phyloP scores from a whole-genome alignment of 2,888 invertebrate species.

The Quadriops clusia region DNA sequence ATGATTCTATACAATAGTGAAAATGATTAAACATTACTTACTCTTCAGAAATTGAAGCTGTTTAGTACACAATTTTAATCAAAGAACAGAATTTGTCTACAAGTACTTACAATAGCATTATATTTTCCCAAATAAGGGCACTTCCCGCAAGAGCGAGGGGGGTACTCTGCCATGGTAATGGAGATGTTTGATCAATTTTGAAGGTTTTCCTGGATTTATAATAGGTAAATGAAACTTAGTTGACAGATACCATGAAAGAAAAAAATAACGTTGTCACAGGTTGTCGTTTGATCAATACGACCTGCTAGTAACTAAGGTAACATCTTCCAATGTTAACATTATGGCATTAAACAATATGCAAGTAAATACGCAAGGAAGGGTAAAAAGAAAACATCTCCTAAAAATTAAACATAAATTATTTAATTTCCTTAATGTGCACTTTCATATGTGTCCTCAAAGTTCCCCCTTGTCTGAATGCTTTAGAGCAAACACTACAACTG shows the following conservation, averaged over 20 bases:
- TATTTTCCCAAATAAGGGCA: conserved; percentile 26
- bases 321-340: too few relatives aligned
- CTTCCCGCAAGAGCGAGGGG: conserved; percentile 24
- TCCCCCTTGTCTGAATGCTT: conserved; percentile 26
- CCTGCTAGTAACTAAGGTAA: too few relatives aligned
- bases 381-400: too few relatives aligned
- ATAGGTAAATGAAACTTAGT: too few relatives aligned
- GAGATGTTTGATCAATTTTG: conserved; percentile 11
- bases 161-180: conserved; percentile 27
- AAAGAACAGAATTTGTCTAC: too few relatives aligned
- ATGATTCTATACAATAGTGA: conserved; percentile 1
- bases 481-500: conserved; percentile 26
- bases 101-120: conserved; percentile 17
- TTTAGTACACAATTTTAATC: neutral
- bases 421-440: conserved; percentile 16
- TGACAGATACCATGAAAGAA: too few relatives aligned
- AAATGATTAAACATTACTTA: neutral
- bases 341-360: too few relatives aligned
- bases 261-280: too few relatives aligned
- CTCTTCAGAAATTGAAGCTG: neutral
- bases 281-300: too few relatives aligned
- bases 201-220: too few relatives aligned
- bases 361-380: too few relatives aligned
- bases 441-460: conserved; percentile 28
- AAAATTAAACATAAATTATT: conserved; percentile 1